Percentiles rank a stretch among this genome's conserved stretches.
phyloP scores from a whole-genome alignment of 2,797 vertebrate genomes.

The Chiloscyllium punctatum region DNA sequence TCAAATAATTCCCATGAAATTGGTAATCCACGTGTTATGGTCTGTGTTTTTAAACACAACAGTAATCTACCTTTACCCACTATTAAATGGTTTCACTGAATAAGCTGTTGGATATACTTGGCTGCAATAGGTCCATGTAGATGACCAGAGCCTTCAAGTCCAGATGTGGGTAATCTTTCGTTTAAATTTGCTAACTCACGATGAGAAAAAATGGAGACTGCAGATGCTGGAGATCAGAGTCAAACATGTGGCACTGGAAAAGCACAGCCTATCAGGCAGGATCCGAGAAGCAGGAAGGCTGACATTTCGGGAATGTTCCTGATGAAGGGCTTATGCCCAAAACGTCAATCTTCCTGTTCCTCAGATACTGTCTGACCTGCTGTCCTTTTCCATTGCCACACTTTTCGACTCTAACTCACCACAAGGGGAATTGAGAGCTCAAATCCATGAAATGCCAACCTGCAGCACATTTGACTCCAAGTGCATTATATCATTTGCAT shows the following conservation, averaged over 20 bases:
- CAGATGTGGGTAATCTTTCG: background rate
- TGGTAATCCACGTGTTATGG: background rate
- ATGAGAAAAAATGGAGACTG: background rate
- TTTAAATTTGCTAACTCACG: background rate
- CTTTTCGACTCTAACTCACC: too few species aligned
- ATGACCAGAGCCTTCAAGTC: background rate
- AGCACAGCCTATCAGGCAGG: too few species aligned
- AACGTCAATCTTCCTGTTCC: too few species aligned
- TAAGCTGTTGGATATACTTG: background rate
- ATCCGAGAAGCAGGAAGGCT: too few species aligned
- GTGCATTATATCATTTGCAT: background rate
- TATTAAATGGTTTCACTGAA: background rate
- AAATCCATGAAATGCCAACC: background rate
- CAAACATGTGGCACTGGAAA: too few species aligned
- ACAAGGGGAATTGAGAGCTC: background rate
- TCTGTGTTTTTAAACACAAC: background rate
- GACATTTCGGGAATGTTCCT: too few species aligned
- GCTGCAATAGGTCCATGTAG: background rate
- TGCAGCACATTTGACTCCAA: background rate
- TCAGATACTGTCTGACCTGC: too few species aligned
- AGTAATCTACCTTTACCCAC: background rate
- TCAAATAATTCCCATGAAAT: background rate
- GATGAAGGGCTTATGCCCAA: too few species aligned
- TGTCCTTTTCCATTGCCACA: too few species aligned
- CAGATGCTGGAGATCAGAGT: too few species aligned